phyloP scores from a whole-genome alignment of 2,888 invertebrate species.

The Ferdinandea cuprea region DNA sequence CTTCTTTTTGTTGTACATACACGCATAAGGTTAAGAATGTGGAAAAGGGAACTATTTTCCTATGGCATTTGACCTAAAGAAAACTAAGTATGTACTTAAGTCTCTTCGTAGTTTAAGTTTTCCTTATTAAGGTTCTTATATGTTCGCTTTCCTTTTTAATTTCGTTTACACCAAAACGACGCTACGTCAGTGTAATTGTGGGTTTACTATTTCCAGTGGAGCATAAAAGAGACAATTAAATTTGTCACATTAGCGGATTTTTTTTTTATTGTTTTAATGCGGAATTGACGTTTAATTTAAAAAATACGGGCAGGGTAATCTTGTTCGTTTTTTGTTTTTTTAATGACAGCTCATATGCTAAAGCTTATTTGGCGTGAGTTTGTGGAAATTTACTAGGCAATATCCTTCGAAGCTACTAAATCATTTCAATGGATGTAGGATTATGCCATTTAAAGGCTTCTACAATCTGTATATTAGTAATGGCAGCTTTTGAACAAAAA shows the following conservation, averaged over 20 bases:
- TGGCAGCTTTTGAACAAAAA: too few relatives aligned
- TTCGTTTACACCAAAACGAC: slow-evolving; percentile 3
- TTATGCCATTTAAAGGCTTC: too few relatives aligned
- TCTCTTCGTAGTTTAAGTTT: slow-evolving; percentile 26
- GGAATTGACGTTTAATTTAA: slow-evolving; percentile 19
- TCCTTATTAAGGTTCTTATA: neutral
- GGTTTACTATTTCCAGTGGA: slow-evolving; percentile 56
- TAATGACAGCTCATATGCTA: neutral
- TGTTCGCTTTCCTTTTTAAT: neutral
- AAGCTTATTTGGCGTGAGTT: neutral
- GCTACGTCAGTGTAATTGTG: slow-evolving; percentile 10
- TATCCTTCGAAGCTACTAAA: too few relatives aligned
- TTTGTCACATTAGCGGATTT: slow-evolving; percentile 15
- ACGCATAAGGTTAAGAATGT: slow-evolving; percentile 63
- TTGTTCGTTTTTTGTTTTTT: slow-evolving; percentile 3
- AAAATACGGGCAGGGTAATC: slow-evolving; percentile 19
- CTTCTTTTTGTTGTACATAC: slow-evolving; percentile 22
- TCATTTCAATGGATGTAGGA: too few relatives aligned
- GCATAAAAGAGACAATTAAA: slow-evolving; percentile 50
- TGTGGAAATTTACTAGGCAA: too few relatives aligned
- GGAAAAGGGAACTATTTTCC: slow-evolving; percentile 62
- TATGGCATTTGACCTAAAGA: slow-evolving; percentile 71
- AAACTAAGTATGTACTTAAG: slow-evolving; percentile 33
- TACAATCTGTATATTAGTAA: too few relatives aligned
- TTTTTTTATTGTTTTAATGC: too few relatives aligned